Evolutionary conservation across 2,113 vertebrate species (phyloP).

Genomic region (Neodontobutis hainanensis): DNA sequence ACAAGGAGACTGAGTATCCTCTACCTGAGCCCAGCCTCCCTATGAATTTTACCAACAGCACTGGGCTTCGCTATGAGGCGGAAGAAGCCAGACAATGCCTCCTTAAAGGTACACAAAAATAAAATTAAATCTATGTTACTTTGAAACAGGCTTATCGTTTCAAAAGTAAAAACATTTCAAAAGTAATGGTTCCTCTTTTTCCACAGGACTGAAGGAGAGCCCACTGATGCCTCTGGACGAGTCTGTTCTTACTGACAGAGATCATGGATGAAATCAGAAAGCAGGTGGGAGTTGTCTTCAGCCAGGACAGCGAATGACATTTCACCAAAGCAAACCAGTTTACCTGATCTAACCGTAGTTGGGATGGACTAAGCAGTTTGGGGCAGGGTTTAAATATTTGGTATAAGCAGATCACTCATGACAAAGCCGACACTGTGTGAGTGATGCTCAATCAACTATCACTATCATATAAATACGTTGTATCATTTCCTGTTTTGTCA

Average conservation of each 20-base stretch:
- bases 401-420: conserved; percentile 34
- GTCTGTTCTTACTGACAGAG: conserved; percentile 76
- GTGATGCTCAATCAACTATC: conserved; percentile 1
- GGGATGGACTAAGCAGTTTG: conserved; percentile 17
- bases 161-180: too few species aligned
- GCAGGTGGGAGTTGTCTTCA: conserved; percentile 75
- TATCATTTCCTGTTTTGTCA: neutral
- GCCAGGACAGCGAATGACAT: conserved; percentile 70
- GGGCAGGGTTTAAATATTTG: conserved; percentile 21
- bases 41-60: conserved; percentile 70
- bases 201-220: conserved; percentile 80
- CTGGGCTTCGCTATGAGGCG: conserved; percentile 76
- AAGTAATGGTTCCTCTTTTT: conserved; percentile 6
- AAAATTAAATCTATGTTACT: conserved; percentile 25
- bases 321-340: conserved; percentile 22
- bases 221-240: conserved; percentile 77
- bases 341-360: conserved; percentile 38
- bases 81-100: conserved; percentile 79
- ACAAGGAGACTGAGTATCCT: conserved; percentile 60
- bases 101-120: conserved; percentile 70
- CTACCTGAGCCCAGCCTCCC: conserved; percentile 63
- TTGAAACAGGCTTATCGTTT: conserved; percentile 6
- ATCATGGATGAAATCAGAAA: conserved; percentile 79
- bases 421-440: conserved; percentile 25
- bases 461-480: neutral